Evolutionary conservation across 2,888 invertebrate genomes (phyloP), one percentile per base, ranked within the genome.

Genomic region (Axea sp.): DNA sequence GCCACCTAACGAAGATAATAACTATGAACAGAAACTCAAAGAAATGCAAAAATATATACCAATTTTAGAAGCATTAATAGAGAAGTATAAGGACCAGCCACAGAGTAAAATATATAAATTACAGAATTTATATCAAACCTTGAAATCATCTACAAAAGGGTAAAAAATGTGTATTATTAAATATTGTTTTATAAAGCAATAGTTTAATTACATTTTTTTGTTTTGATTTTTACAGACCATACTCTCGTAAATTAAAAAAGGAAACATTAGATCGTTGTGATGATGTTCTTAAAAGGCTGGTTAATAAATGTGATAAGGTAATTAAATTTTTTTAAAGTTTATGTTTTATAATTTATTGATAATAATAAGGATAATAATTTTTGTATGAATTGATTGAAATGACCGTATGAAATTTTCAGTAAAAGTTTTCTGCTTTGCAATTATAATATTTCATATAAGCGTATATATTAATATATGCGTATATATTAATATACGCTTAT

Each of bases 21-120:
- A 90, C 45, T 92, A 92, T 88, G 90, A 91, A 72, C 86, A 83
- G 73, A 92, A 92, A 87, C 90, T 92, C 83, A 89, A 90, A 78
- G 91, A 91, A 82, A 91, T 93, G 89, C 92, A 92, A 87, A 90
- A 90, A 79, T 93, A 92, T 87, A 90, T 93, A 79, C 93, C 94
- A n/a, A 93, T 93, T 83, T 86, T 94, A 84, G 91, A 92, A 82
- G 91, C 89, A 77, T 92, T 94, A 89, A 93, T 93, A 81, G 88
- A 88, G 39, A 65, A 59, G 4, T 65, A 75, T 14, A 75, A 68
- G 90, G 91, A 81, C 86, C 93, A 31, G n/a, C 78, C 91, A 92
- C 75, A 80, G 12, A 90, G 91, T 2, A 92, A 92, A 79, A 88
- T 92, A 17, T 89, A 89, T 81, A 93, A 92, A 86, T 91, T 93